phyloP scores from a whole-genome alignment of 2,888 invertebrate species.

The Sarcophaga caerulescens region DNA sequence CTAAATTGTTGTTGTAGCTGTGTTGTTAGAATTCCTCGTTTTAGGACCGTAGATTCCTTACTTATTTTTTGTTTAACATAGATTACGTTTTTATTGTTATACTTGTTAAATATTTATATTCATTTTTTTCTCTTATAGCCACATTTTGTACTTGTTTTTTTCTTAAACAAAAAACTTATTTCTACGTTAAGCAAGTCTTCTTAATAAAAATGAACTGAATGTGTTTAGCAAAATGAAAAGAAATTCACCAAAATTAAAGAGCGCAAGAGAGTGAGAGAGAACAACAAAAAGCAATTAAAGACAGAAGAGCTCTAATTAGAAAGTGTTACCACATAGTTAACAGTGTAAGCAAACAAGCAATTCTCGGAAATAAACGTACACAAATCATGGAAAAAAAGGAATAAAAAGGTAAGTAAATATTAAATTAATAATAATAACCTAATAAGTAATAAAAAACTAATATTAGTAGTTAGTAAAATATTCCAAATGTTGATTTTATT shows the following conservation, averaged over 20 bases:
- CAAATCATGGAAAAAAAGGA: no score
- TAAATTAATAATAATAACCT: no score
- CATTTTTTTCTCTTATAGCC: not conserved
- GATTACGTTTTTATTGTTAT: not conserved
- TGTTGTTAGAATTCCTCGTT: not conserved
- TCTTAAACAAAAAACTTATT: conserved; percentile 6
- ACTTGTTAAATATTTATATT: not conserved
- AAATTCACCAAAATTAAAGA: conserved; percentile 37
- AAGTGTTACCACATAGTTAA: not conserved
- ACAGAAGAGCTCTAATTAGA: not conserved
- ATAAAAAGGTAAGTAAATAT: no score
- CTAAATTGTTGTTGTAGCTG: not conserved
- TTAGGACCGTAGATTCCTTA: no score
- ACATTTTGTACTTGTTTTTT: conserved; percentile 6
- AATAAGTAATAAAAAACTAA: no score
- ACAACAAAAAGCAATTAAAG: not conserved
- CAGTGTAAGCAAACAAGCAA: no score
- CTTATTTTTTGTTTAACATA: no score
- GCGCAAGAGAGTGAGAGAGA: not conserved
- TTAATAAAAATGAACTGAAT: conserved; percentile 42
- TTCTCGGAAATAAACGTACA: no score
- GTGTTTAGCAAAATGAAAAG: conserved; percentile 22
- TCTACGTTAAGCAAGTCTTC: conserved; percentile 7
- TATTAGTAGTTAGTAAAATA: no score
- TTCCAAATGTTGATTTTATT: no score